phyloP scores from a whole-genome alignment of 2,113 vertebrate species.

The Pelvicachromis taeniatus region DNA sequence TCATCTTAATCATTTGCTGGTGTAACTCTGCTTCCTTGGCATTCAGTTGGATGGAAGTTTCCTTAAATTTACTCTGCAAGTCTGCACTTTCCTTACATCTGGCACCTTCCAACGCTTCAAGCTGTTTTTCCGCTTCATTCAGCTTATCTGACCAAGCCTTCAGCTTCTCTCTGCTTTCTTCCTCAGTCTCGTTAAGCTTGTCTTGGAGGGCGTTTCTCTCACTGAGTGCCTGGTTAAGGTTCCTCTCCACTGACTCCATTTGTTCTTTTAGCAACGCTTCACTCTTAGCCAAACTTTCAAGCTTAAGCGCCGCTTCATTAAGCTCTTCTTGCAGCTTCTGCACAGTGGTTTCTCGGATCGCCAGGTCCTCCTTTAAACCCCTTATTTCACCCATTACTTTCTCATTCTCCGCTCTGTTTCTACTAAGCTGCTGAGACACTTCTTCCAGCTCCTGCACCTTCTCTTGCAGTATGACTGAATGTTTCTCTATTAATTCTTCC shows the following conservation, averaged over 20 bases:
- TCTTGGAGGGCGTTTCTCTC: conserved; percentile 79
- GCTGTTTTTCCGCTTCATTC: conserved; percentile 70
- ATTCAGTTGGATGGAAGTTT: conserved; percentile 62
- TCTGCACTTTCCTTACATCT: conserved; percentile 72
- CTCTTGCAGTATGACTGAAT: conserved; percentile 75
- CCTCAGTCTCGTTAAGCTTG: conserved; percentile 68
- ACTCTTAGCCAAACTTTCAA: conserved; percentile 70
- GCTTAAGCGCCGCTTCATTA: conserved; percentile 66
- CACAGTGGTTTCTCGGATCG: conserved; percentile 70
- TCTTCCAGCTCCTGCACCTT: conserved; percentile 80
- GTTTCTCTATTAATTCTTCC: conserved; percentile 80
- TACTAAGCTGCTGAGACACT: conserved; percentile 71
- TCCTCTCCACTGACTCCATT: conserved; percentile 75
- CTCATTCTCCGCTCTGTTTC: conserved; percentile 73
- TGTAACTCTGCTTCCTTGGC: conserved; percentile 75
- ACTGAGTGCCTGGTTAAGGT: conserved; percentile 75
- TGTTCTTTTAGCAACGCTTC: conserved; percentile 77
- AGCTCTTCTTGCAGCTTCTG: conserved; percentile 83
- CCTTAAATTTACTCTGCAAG: conserved; percentile 73
- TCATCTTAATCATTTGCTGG: conserved; percentile 61
- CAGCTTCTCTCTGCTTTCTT: conserved; percentile 70
- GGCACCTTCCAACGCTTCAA: conserved; percentile 67
- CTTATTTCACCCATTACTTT: conserved; percentile 63
- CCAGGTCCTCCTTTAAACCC: conserved; percentile 76
- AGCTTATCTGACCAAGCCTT: conserved; percentile 67